Conservation (phyloP, 2,888 invertebrate species). For the Drosophila sordidula region DNA sequence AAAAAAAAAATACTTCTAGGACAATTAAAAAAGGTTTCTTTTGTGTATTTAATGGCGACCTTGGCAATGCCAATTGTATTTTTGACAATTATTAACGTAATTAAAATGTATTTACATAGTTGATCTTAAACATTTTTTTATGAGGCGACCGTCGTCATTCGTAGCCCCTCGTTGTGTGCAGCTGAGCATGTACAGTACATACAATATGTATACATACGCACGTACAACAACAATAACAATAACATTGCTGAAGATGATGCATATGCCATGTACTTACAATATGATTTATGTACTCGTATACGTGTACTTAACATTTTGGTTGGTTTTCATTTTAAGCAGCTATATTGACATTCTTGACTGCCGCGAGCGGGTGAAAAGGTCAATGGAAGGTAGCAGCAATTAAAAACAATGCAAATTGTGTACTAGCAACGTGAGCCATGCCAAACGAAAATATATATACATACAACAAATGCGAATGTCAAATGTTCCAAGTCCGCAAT, state of each 20-base stretch:
- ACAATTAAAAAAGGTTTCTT: constrained; percentile 74
- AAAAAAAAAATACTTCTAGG: constrained; percentile 64
- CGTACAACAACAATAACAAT: constrained; percentile 24
- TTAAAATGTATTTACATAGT: constrained; percentile 79
- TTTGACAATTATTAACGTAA: constrained; percentile 82
- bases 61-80: constrained; percentile 78
- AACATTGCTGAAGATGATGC: constrained; percentile 49
- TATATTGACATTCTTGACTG: constrained; percentile 56
- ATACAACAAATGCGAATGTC: constrained; percentile 22
- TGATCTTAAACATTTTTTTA: constrained; percentile 66
- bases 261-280: constrained; percentile 35
- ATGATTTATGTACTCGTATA: constrained; percentile 14
- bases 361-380: constrained; percentile 65
- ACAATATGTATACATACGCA: constrained; percentile 16
- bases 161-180: constrained; percentile 64
- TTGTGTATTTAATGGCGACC: constrained; percentile 58
- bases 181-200: constrained; percentile 65
- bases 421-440: constrained; percentile 18
- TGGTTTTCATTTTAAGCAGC: constrained; percentile 7
- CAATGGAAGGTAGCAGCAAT: constrained; percentile 71
- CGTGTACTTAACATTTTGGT: constrained; percentile 13
- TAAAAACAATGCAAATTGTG: constrained; percentile 52
- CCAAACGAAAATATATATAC: constrained; percentile 14
- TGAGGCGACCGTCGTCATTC: constrained; percentile 63
- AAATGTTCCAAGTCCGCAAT: constrained; percentile 17